Evolutionary conservation across 2,797 vertebrate genomes (phyloP), one percentile per base, ranked within the genome.

Genomic region (Loris lydekkerianus): DNA sequence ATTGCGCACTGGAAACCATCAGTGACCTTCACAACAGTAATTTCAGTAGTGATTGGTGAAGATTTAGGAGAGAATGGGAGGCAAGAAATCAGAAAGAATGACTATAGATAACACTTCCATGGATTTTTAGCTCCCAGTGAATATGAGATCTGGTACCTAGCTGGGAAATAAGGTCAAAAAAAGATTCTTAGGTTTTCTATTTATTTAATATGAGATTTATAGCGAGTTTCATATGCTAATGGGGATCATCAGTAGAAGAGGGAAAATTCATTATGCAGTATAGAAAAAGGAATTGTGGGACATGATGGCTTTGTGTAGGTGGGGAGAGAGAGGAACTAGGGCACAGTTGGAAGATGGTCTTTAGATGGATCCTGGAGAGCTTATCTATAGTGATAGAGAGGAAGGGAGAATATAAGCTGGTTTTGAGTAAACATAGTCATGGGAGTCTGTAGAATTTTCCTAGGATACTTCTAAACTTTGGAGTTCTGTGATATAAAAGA

Each of bases 131-230:
- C 27, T 78, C 3, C 27, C 77, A 49, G 93, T 72, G 7, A 63
- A 2, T 20, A n/a, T 31, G 31, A 13, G n/a, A 78, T 67, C 15
- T 82, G 10, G 20, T 20, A 58, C 2, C n/a, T 87, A 20, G n/a
- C 13, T 21, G 10, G 87, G 23, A 86, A 86, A 65, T 60, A 13
- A 3, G 10, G 0, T 70, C 20, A 92, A 56, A 77, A 77, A 69
- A 37, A n/a, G 5, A 43, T n/a, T 29, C 88, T 80, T 2, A 25
- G 73, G 58, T 37, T 56, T 70, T 76, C 92, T 73, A n/a, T 75
- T 69, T 80, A 73, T 70, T 91, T 80, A 91, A 49, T 81, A 20
- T 86, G 53, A 53, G 21, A n/a, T 80, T 81, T 83, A 27, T 75
- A 65, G 21, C 27, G 69, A 31, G 13, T 77, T 69, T 63, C 78